A percentile compares a stretch with the other conserved stretches of the same genome.
Conservation (phyloP, 2,888 invertebrate species). For the Anoncus sp. region DNA sequence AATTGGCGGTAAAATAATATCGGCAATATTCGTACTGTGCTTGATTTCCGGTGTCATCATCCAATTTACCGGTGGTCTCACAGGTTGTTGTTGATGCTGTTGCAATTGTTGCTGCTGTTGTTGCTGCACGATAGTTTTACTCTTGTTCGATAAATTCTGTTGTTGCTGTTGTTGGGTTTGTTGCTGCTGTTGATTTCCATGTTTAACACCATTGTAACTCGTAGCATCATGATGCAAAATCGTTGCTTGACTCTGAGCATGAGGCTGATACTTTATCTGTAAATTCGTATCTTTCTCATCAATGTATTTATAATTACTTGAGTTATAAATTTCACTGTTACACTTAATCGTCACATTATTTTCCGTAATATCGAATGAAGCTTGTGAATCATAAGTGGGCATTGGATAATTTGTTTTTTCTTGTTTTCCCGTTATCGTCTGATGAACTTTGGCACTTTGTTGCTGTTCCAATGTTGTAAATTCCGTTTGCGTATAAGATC, state of each 20-base stretch:
- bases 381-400: conserved; percentile 76
- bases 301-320: conserved; percentile 77
- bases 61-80: conserved; percentile 86
- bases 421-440: conserved; percentile 69
- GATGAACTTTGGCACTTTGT: conserved; percentile 71
- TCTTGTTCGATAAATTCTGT: conserved; percentile 32
- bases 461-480: conserved; percentile 75
- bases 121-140: conserved; percentile 49
- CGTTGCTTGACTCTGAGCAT: conserved; percentile 72
- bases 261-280: conserved; percentile 78
- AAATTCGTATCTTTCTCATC: conserved; percentile 74
- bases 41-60: conserved; percentile 86
- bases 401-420: conserved; percentile 78
- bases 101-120: conserved; percentile 65
- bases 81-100: conserved; percentile 74
- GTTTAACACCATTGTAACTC: conserved; percentile 69
- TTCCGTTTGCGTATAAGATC: conserved; percentile 78
- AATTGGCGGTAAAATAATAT: conserved; percentile 83
- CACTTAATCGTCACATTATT: conserved; percentile 75
- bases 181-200: conserved; percentile 67
- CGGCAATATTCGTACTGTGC: conserved; percentile 80
- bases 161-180: conserved; percentile 56
- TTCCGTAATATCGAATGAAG: conserved; percentile 76
- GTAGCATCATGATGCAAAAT: conserved; percentile 73
- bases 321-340: conserved; percentile 75